Evolutionary conservation across 2,797 vertebrate species (phyloP).

Genomic region (Acanthurus tractus): DNA sequence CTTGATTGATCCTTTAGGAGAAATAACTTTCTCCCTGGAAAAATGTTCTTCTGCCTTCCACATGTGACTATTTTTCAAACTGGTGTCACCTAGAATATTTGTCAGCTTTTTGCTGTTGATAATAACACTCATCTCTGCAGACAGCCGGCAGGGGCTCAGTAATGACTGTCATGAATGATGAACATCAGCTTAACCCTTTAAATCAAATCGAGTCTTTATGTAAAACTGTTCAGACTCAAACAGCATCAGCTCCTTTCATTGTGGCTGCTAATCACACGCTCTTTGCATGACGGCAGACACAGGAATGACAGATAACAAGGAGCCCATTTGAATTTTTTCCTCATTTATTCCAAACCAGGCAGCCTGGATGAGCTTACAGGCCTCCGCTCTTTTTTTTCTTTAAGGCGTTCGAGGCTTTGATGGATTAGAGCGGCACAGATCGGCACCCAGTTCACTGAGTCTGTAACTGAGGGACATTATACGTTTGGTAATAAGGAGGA

Average conservation of each 20-base stretch:
- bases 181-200: conserved; percentile 32
- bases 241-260: conserved; percentile 27
- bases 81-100: conserved; percentile 14
- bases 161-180: conserved; percentile 24
- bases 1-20: neutral
- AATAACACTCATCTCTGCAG: conserved; percentile 26
- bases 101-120: neutral
- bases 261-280: conserved; percentile 49
- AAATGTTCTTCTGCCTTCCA: neutral
- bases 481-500: conserved; percentile 39
- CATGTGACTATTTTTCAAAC: neutral
- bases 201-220: conserved; percentile 26
- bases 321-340: conserved; percentile 38
- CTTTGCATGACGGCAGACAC: conserved; percentile 37
- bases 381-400: conserved; percentile 53
- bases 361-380: conserved; percentile 41
- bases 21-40: neutral
- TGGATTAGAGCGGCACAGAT: conserved; percentile 61
- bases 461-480: conserved; percentile 52
- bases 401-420: conserved; percentile 29
- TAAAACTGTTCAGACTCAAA: conserved; percentile 19
- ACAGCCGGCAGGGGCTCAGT: conserved; percentile 8
- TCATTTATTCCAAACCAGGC: conserved; percentile 51
- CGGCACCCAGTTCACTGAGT: conserved; percentile 38
- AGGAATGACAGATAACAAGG: conserved; percentile 46